Evolutionary conservation across 1,140 invertebrate genomes (phyloP), one percentile per base, ranked within the genome.

Genomic region (Drosophila sucinea): DNA sequence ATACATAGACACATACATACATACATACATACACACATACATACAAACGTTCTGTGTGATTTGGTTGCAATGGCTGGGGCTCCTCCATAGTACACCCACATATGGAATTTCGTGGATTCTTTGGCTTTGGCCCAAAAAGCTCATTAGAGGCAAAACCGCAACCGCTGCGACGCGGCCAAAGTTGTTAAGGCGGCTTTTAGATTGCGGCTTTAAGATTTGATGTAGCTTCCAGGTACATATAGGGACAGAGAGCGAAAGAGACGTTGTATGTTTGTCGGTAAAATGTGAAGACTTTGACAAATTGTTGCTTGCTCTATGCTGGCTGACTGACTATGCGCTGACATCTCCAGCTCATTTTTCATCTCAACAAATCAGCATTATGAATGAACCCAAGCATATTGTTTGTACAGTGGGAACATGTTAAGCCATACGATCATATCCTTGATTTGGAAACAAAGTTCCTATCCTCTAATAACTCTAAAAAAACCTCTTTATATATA

Each of bases 251-350:
- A 7, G 25, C 33, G 1, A 1, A n/a, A 29, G 25, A 4, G 32
- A n/a, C 17, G 23, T 56, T 35, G 38, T 7, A 23, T 65, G 35
- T 11, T 3, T 38, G 35, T 11, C 35, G 63, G 73, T 67, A 61
- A 69, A 69, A 70, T 65, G 71, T 57, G 47, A 75, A 79, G 73
- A 87, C 76, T 78, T 89, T 87, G 84, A 87, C 84, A 87, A 87
- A 87, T 87, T 87, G 80, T 87, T 89, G 79, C 66, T 74, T 61
- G 71, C 60, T 77, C 70, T 62, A 51, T 23, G 44, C 44, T 51
- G 44, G 44, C 44, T 41, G 44, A 51, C 44, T 58, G 56, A 58
- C 56, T 58, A 35, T 58, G 84, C 70, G 84, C 68, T 89, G 84
- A 87, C 84, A 87, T 84, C 82, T 86, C 77, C 76, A 86, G 23